Percentiles rank a stretch among this genome's conserved stretches.
Evolutionary conservation across 2,797 vertebrate genomes (phyloP).

Genomic region (Spinus pinus): DNA sequence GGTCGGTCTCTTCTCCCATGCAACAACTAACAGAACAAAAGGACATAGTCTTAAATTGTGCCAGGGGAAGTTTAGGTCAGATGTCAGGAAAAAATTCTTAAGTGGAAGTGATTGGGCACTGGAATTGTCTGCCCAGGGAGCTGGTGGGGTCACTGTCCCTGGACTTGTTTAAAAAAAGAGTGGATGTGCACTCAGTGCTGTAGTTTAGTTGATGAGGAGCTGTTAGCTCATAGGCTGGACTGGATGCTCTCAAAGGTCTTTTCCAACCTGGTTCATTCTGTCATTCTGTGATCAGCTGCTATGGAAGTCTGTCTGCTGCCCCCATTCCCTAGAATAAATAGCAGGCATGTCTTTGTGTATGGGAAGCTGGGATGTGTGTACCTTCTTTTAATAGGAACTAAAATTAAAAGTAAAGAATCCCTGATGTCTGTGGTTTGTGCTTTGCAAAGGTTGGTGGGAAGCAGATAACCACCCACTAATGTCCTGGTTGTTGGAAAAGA

Average conservation of each 20-base stretch:
- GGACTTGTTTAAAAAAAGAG: background rate
- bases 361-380: background rate
- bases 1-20: too few species aligned
- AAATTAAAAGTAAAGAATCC: background rate
- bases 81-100: background rate
- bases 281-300: background rate
- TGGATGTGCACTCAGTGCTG: background rate
- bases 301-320: background rate
- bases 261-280: background rate
- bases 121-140: accelerated
- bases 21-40: background rate
- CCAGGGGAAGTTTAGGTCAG: background rate
- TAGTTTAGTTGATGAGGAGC: background rate
- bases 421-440: background rate
- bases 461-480: background rate
- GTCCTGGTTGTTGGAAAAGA: background rate
- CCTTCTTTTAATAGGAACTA: background rate
- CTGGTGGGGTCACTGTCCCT: background rate
- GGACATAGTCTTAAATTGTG: accelerated
- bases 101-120: background rate
- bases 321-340: background rate
- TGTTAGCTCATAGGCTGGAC: background rate
- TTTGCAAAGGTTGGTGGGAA: background rate
- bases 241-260: background rate
- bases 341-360: accelerated